Base-by-base conservation (phyloP, 2,888 invertebrate species). In the Pollenia griseotomentosa region DNA sequence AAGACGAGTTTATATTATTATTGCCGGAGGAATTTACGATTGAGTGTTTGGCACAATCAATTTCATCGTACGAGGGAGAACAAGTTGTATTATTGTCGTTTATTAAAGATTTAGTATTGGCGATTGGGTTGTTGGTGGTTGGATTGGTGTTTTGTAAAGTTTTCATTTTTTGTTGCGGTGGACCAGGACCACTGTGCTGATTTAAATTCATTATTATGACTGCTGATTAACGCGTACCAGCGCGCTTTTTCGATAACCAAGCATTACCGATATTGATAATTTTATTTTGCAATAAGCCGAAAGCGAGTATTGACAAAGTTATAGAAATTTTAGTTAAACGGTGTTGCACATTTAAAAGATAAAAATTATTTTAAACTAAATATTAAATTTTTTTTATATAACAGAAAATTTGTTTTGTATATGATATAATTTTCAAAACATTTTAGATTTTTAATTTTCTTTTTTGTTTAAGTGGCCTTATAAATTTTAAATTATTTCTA, bases 201-300 rank as follows among this genome's bases (percentile, higher is more conserved):
- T 92, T 93, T 57, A 92, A 90, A 90, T 92, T 93, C 93, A 93
- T 93, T 89, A 88, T 92, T 91, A 93, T 93, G 93, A 93, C 91
- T 93, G 93, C 87, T 88, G 89, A 88, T 88, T 88, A 89, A 90
- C 89, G 87, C 87, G 88, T 74, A 79, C 57, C 78, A 68, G 74
- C 82, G 81, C 82, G 73, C 73, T 78, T 33, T 33, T 16, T 46
- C 51, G 9, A 78, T 19, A 61, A 46, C 33, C n/a, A 61, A 44
- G 23, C 88, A 89, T 88, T 57, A 88, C 87, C 83, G 81, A 61
- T 63, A 33, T 53, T n/a, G n/a, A 59, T 57, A 80, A 63, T 12
- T 11, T 14, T 9, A 23, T 1, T 66, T 74, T 68, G 63, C 59
- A 71, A 46, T n/a, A 63, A 71, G 11, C n/a, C 48, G 46, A 42